These are phyloP conservation scores for Dendrocincla tyrannina DNA, from an alignment of 2,797 vertebrate species.

Conservation along the genomic window DNA sequence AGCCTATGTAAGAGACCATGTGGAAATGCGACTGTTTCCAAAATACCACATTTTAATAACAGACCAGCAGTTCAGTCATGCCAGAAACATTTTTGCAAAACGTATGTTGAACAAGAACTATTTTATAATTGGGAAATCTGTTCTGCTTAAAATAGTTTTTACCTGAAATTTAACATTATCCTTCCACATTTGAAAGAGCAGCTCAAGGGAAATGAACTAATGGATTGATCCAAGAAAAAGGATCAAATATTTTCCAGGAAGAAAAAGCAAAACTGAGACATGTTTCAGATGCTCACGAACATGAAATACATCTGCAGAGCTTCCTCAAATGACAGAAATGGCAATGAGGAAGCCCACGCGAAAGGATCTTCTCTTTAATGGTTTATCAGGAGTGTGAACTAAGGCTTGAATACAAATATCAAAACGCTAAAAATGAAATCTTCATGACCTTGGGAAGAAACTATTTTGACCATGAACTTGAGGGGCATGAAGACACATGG, in stretches of 20 bases:
- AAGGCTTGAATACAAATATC: background rate
- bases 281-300: background rate
- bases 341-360: background rate
- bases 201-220: background rate
- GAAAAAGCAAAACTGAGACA: background rate
- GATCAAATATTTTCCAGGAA: background rate
- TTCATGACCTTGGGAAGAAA: background rate
- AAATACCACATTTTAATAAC: background rate
- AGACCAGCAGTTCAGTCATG: background rate
- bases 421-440: background rate
- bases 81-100: slow-evolving; percentile 5
- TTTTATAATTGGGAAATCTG: background rate
- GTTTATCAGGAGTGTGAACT: background rate
- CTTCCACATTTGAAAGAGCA: background rate
- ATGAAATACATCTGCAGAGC: background rate
- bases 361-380: background rate
- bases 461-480: background rate
- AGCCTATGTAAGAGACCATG: background rate
- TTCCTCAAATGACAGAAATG: background rate
- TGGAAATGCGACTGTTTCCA: background rate
- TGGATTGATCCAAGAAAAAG: background rate
- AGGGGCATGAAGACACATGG: background rate
- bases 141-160: background rate
- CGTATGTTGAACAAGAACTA: background rate
- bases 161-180: background rate